These are phyloP conservation scores for Formicarius rufipectus DNA, from an alignment of 2,113 vertebrate genomes.

Conservation along the genomic window DNA sequence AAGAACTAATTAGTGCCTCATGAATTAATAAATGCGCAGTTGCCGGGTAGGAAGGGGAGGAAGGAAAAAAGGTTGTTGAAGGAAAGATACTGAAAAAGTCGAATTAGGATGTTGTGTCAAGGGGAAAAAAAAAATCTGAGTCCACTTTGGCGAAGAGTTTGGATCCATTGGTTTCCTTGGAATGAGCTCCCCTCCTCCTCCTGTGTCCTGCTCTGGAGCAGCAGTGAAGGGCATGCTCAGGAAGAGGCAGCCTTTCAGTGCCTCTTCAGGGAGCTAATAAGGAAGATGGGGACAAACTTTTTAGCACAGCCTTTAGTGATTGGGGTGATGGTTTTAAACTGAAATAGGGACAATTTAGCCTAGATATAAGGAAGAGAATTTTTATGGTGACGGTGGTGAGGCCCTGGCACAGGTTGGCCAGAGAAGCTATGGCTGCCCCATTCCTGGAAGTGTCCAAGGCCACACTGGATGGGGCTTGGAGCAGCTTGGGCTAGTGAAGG, in stretches of 20 bases:
- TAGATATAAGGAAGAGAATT: not conserved
- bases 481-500: not conserved
- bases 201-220: not conserved
- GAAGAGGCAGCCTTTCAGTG: not conserved
- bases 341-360: not conserved
- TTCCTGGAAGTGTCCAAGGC: not conserved
- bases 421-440: not conserved
- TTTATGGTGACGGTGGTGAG: not conserved
- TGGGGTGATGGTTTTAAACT: not conserved
- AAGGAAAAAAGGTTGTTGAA: conserved; percentile 90
- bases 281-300: not conserved
- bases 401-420: not conserved
- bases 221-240: rapidly evolving
- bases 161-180: conserved; percentile 11
- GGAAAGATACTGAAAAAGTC: conserved; percentile 98
- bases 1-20: conserved; percentile 99
- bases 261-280: not conserved
- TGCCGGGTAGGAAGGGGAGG: conserved; percentile 89
- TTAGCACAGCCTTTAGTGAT: not conserved
- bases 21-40: conserved; percentile 99
- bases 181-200: not conserved
- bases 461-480: not conserved
- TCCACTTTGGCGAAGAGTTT: conserved; percentile 60
- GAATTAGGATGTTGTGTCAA: conserved; percentile 75
- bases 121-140: conserved; percentile 38